Percentiles rank a stretch among this genome's conserved stretches.
These are phyloP conservation scores for Samia ricini DNA, from an alignment of 1,140 invertebrate genomes.

Conservation along the genomic window DNA sequence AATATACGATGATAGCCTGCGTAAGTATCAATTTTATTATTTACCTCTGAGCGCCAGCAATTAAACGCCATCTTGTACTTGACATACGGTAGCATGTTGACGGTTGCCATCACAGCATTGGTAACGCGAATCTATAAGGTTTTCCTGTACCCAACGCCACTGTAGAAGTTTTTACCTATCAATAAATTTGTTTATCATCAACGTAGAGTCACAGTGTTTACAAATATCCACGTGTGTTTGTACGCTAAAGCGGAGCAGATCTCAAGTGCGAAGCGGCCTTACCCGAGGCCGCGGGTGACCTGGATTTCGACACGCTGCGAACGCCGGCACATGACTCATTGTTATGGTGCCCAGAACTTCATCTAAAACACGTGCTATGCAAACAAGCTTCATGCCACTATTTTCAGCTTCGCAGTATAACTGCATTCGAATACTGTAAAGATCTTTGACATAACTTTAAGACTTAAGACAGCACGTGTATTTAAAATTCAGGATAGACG, in stretches of 20 bases:
- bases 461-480: too few species aligned
- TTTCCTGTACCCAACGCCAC: too few species aligned
- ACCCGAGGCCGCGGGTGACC: slow-evolving; percentile 53
- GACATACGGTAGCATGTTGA: too few species aligned
- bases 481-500: too few species aligned
- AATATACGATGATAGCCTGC: too few species aligned
- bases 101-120: too few species aligned
- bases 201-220: neutral
- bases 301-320: slow-evolving; percentile 41
- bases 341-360: slow-evolving; percentile 35
- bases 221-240: neutral
- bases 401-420: neutral
- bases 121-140: too few species aligned
- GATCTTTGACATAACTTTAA: too few species aligned
- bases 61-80: too few species aligned
- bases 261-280: slow-evolving; percentile 41
- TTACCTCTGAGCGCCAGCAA: too few species aligned
- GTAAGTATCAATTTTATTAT: too few species aligned
- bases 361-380: slow-evolving; percentile 7
- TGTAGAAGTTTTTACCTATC: too few species aligned
- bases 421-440: neutral
- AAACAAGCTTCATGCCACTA: slow-evolving; percentile 25
- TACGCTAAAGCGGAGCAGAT: neutral
- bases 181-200: neutral
- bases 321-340: slow-evolving; percentile 50